These are phyloP conservation scores for Lepetodrilus schrolli DNA, from an alignment of 2,888 invertebrate species.

Conservation along the genomic window DNA sequence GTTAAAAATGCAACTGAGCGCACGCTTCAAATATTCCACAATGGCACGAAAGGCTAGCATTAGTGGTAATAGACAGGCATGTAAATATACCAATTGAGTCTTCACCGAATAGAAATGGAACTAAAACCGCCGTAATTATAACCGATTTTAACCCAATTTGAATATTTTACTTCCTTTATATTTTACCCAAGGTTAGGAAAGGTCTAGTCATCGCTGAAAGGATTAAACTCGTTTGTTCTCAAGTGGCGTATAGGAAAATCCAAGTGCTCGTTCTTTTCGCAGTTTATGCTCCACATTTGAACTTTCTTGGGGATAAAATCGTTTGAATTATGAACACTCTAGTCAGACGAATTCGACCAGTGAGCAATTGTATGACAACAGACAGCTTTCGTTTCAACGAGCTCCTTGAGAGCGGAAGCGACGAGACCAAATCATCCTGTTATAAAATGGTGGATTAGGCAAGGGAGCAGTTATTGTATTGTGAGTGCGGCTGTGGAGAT, in stretches of 20 bases:
- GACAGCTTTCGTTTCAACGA: conserved; percentile 20
- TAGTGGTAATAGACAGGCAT: conserved; percentile 13
- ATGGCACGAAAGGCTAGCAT: not conserved
- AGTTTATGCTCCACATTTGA: not conserved
- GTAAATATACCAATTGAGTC: conserved; percentile 16
- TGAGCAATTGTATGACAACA: conserved; percentile 23
- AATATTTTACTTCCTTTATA: conserved; percentile 21
- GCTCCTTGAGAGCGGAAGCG: conserved; percentile 3
- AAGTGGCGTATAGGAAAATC: not conserved
- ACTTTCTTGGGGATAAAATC: not conserved
- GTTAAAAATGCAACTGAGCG: not conserved
- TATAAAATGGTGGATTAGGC: conserved; percentile 5
- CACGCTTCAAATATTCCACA: conserved; percentile 19
- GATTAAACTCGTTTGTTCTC: not conserved
- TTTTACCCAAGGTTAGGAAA: conserved; percentile 13
- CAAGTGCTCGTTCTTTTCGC: not conserved
- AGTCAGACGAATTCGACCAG: conserved; percentile 23
- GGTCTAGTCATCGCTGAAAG: not conserved
- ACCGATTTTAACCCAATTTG: conserved; percentile 10
- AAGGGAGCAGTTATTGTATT: conserved; percentile 22
- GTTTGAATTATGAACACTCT: not conserved
- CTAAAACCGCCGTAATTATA: not conserved
- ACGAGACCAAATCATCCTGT: conserved; percentile 24
- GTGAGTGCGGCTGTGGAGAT: conserved; percentile 5
- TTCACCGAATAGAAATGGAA: conserved; percentile 9